These are phyloP conservation scores for Chunga burmeisteri DNA, from an alignment of 2,113 vertebrate genomes.

Conservation along the genomic window DNA sequence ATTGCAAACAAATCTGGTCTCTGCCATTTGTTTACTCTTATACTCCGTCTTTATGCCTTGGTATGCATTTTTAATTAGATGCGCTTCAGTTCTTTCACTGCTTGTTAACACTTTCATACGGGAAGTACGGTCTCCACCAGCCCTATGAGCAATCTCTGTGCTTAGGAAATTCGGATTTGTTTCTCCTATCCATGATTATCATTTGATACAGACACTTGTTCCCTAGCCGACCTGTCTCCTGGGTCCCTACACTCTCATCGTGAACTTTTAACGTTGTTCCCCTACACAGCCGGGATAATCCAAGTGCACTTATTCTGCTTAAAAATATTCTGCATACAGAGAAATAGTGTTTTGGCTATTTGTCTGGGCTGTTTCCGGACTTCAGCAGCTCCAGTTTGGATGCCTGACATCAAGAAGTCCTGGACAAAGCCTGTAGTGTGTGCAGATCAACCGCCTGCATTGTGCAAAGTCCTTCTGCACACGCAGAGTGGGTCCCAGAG, in stretches of 20 bases:
- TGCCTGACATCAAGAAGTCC: slow-evolving; percentile 35
- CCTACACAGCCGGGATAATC: neutral
- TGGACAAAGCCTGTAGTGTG: slow-evolving; percentile 56
- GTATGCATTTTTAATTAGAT: slow-evolving; percentile 71
- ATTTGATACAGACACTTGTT: neutral
- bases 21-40: slow-evolving; percentile 70
- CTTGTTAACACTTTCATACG: slow-evolving; percentile 56
- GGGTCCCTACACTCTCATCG: accelerated
- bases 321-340: slow-evolving; percentile 1
- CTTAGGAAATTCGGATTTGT: neutral
- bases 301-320: neutral
- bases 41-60: slow-evolving; percentile 67
- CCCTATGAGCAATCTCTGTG: neutral
- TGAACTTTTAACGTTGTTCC: neutral
- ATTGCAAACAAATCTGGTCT: slow-evolving; percentile 71
- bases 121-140: slow-evolving; percentile 7
- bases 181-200: neutral
- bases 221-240: neutral
- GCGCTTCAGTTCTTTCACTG: slow-evolving; percentile 61
- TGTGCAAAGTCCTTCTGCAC: slow-evolving; percentile 45
- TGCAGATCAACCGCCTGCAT: slow-evolving; percentile 51
- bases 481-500: neutral
- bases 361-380: slow-evolving; percentile 54
- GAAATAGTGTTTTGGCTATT: slow-evolving; percentile 27
- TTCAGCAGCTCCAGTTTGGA: slow-evolving; percentile 49